Conservation (phyloP, 2,888 invertebrate species). For the Leptinotarsa haldemani region DNA sequence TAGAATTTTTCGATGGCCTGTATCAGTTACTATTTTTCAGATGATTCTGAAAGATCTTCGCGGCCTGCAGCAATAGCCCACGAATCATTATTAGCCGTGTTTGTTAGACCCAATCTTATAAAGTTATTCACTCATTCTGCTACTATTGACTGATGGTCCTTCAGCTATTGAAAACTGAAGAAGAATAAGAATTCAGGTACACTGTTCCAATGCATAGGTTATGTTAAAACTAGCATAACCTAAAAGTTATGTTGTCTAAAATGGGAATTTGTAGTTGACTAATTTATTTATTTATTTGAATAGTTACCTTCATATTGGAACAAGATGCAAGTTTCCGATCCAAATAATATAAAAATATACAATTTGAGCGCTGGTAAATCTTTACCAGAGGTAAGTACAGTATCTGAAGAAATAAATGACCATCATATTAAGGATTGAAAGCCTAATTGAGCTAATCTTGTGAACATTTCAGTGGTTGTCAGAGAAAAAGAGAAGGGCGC, state of each 20-base stretch:
- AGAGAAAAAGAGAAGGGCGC: constrained; percentile 82
- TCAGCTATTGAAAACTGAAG: too few species aligned
- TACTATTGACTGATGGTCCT: too few species aligned
- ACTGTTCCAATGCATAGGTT: too few species aligned
- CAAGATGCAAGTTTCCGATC: constrained; percentile 89
- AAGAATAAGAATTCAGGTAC: too few species aligned
- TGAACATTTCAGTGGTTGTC: constrained; percentile 80
- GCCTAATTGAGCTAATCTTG: background rate
- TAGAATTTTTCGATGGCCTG: too few species aligned
- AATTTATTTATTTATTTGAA: background rate
- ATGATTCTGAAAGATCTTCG: too few species aligned
- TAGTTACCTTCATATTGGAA: background rate
- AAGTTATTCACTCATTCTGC: too few species aligned
- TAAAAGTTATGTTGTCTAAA: background rate
- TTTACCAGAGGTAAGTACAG: constrained; percentile 87
- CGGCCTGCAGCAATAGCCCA: too few species aligned
- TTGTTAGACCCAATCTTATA: too few species aligned
- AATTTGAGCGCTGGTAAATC: constrained; percentile 97
- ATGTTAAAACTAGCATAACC: too few species aligned
- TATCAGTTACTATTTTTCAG: too few species aligned
- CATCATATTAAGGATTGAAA: constrained; percentile 28
- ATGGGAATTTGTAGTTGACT: background rate
- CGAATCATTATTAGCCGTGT: too few species aligned
- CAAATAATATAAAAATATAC: constrained; percentile 97
- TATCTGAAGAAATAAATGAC: background rate